Evolutionary conservation across 2,888 invertebrate genomes (phyloP), one percentile per base, ranked within the genome.

Genomic region (Cotesia congregata): DNA sequence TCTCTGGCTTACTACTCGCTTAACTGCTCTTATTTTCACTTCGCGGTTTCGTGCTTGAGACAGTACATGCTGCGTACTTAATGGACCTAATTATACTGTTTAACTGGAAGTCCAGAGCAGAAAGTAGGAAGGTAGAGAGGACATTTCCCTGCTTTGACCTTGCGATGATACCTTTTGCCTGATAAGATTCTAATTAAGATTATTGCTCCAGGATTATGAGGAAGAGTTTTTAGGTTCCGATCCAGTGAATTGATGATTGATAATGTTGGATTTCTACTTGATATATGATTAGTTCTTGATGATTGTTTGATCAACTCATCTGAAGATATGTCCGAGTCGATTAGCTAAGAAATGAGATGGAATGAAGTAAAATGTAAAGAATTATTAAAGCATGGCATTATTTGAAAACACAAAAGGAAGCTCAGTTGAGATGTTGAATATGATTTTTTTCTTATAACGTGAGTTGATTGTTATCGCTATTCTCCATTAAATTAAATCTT

Each of bases 151-250:
- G 59, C 67, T 71, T 67, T 71, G 72, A 65, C 67, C 59, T 41
- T 60, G 72, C 72, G 61, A 50, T 50, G 12, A 62, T 72, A 68
- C 72, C 50, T 74, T 77, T 65, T 71, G 9, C 67, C 40, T 71
- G 81, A 80, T 81, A 79, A 81, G 80, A 81, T 80, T 80, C 75
- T 77, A 80, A 81, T 81, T 81, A 79, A 81, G 81, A 81, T 81
- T 78, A 72, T 79, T 80, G 78, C 78, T 77, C 75, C 76, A 71
- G 76, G 77, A 72, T 39, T 61, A 75, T 69, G 73, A 61, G 67
- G 60, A 17, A 64, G 67, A 61, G 65, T 71, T 50, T 50, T 50
- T 50, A 12, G 50, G 50, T 50, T 50, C 2, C 9, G 7, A 50
- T 50, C 50, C 50, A 50, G 7, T 50, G 12, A 50, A 50, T 50